Evolutionary conservation across 2,113 vertebrate species (phyloP).

Genomic region (Alouatta palliata): DNA sequence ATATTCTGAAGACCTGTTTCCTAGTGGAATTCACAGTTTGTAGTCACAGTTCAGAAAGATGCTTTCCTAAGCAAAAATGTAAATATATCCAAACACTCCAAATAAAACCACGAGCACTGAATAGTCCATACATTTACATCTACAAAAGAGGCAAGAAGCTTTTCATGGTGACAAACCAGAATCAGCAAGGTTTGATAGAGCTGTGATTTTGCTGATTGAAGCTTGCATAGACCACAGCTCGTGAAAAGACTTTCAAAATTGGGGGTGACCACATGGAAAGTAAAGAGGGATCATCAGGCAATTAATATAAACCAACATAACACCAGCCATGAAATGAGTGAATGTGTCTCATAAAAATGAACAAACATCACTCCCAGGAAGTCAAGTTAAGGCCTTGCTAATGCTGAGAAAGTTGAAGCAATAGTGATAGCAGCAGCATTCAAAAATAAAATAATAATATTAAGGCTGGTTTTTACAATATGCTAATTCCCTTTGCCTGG

Average conservation of each 20-base stretch:
- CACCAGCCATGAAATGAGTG: not conserved
- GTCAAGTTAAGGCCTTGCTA: not conserved
- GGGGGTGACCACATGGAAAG: not conserved
- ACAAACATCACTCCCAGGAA: too few relatives aligned
- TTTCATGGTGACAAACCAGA: not conserved
- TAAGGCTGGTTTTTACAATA: not conserved
- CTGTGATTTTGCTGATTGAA: not conserved
- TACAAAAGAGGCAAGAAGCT: not conserved
- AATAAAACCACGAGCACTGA: not conserved
- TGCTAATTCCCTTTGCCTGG: not conserved
- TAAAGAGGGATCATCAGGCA: not conserved
- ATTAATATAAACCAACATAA: not conserved
- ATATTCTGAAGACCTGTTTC: conserved; percentile 31
- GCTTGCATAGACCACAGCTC: not conserved
- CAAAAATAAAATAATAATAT: not conserved
- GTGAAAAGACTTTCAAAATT: not conserved
- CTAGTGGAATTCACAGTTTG: conserved; percentile 60
- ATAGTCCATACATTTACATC: not conserved
- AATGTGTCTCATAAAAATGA: not conserved
- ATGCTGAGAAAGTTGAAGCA: not conserved
- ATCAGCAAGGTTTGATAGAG: not conserved
- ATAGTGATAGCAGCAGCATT: not conserved
- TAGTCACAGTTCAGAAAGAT: conserved; percentile 44
- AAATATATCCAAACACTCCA: conserved; percentile 53
- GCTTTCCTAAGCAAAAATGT: conserved; percentile 51